Percentiles rank a stretch among this genome's conserved stretches.
These are phyloP conservation scores for Clarias macrocephalus DNA, from an alignment of 2,113 vertebrate species.

Conservation along the genomic window DNA sequence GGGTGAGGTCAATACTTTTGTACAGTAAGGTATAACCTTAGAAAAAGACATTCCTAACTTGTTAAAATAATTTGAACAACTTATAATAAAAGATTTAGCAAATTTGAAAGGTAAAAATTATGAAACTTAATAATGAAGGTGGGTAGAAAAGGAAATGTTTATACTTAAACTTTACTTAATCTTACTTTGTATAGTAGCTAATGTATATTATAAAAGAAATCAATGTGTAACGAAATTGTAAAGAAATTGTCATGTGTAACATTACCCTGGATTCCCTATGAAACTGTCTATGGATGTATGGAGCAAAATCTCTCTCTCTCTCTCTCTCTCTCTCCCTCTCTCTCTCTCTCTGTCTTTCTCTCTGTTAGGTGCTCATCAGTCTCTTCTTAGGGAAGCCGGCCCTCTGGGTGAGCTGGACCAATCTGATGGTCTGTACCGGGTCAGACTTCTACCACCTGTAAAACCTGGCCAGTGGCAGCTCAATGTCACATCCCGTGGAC, in stretches of 20 bases:
- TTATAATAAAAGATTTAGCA: not conserved
- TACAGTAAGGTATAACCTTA: not conserved
- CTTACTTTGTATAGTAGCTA: not conserved
- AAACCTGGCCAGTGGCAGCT: conserved; percentile 76
- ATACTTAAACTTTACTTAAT: not conserved
- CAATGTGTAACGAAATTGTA: too few relatives aligned
- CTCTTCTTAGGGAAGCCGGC: conserved; percentile 58
- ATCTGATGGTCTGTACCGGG: conserved; percentile 74
- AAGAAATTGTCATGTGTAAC: not conserved
- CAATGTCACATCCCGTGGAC: conserved; percentile 61
- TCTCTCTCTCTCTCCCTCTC: not conserved
- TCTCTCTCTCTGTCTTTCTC: not conserved
- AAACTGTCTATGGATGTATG: not conserved
- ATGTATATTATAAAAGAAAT: not conserved
- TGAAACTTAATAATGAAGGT: not conserved
- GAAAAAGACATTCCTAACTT: not conserved
- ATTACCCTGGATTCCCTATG: not conserved
- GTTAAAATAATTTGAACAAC: too few relatives aligned
- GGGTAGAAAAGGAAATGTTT: not conserved
- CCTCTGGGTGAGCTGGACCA: conserved; percentile 61
- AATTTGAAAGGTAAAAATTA: not conserved
- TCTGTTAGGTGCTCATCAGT: conserved; percentile 65
- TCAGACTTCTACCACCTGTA: conserved; percentile 69
- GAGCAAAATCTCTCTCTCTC: not conserved
- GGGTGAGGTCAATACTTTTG: too few relatives aligned